Percentiles rank a stretch among this genome's conserved stretches.
These are phyloP conservation scores for Eupithecia tripunctaria DNA, from an alignment of 2,888 invertebrate genomes.

Conservation along the genomic window DNA sequence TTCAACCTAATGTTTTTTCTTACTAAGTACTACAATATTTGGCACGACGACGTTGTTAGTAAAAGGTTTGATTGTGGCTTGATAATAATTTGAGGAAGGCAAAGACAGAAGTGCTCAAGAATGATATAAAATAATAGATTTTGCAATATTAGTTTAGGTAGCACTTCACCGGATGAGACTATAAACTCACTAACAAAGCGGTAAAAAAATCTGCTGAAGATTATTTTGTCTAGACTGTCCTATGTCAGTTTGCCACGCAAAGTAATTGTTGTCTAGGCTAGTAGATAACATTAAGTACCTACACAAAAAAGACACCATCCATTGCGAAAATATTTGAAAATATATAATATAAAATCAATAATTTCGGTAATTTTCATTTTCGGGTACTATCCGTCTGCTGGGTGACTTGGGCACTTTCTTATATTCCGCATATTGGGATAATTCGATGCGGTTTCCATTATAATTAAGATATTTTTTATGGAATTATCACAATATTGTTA, in stretches of 20 bases:
- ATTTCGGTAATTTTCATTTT: neutral
- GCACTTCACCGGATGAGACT: neutral
- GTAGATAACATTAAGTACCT: neutral
- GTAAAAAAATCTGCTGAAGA: neutral
- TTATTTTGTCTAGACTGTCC: neutral
- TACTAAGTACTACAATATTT: neutral
- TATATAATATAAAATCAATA: neutral
- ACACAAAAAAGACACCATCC: neutral
- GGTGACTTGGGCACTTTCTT: too few species aligned
- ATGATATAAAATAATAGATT: neutral
- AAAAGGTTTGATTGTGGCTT: neutral
- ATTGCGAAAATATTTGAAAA: neutral
- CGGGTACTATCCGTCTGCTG: too few species aligned
- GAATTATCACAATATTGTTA: neutral
- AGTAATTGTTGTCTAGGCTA: neutral
- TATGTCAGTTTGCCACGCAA: neutral
- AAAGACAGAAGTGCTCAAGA: neutral
- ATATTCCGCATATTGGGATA: neutral
- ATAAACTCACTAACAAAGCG: neutral
- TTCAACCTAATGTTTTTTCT: slow-evolving; percentile 5
- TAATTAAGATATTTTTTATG: neutral
- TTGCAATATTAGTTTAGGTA: neutral
- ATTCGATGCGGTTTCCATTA: neutral
- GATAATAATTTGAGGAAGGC: neutral
- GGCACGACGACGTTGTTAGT: neutral